Conservation (phyloP, 2,797 vertebrate species). For the Sitta carolinensis region DNA sequence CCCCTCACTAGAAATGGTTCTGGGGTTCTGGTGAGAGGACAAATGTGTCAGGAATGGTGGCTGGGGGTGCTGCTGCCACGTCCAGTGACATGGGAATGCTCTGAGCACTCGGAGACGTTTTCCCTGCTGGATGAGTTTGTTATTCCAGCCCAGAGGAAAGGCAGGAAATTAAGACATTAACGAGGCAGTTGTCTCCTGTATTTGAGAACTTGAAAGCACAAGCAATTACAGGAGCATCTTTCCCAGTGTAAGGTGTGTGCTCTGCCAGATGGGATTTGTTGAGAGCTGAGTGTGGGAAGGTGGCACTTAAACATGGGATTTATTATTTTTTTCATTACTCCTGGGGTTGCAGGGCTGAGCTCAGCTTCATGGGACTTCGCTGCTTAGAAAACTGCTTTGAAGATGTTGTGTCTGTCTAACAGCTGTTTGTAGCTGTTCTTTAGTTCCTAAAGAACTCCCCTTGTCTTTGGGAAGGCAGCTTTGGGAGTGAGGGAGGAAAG, state of each 20-base stretch:
- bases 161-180: neutral
- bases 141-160: neutral
- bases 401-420: neutral
- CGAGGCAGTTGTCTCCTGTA: neutral
- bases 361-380: accelerated
- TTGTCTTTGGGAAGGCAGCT: neutral
- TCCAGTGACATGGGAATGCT: accelerated
- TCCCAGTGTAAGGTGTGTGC: neutral
- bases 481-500: neutral
- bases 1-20: neutral
- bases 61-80: neutral
- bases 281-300: neutral
- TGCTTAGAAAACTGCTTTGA: neutral
- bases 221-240: neutral
- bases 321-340: neutral
- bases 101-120: accelerated
- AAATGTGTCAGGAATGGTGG: neutral
- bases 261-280: neutral
- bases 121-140: neutral
- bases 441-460: neutral
- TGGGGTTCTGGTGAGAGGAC: neutral
- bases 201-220: neutral
- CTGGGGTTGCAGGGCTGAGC: neutral
- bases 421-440: accelerated
- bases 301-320: neutral